Base-by-base conservation (phyloP, 2,797 vertebrate species). In the Lepidocolaptes lacrymiger region DNA sequence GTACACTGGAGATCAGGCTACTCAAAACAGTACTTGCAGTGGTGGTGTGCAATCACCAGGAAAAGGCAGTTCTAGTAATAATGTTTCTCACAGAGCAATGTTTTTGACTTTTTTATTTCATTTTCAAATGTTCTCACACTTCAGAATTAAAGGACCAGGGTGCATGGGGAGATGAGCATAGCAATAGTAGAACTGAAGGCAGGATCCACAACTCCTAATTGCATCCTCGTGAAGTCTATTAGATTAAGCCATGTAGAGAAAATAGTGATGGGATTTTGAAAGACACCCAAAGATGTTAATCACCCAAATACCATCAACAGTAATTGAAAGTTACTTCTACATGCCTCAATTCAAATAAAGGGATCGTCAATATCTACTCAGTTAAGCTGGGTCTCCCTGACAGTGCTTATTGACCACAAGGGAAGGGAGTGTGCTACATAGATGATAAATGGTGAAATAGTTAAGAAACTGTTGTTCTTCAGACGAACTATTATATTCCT, bases 391-490 rank as follows among this genome's bases (percentile, higher is more conserved):
- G 36, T 93, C 67, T 84, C 76, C 1, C 15, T 88, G 85, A 44
- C 36, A 22, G 32, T 59, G 27, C 55, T 91, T 91, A 46, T 86
- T 95, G 95, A 91, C 88, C 67, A 63, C 27, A 59, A 69, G 14
- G n/a, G 63, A 95, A 39, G 26, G 30, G 48, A 86, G 27, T 22
- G 66, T 78, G n/a, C 28, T 86, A 24, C 1, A 7, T 14, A 36
- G 66, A 78, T 67, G 71, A 76, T 73, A 89, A 90, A 93, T 59
- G 63, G 54, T 78, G 32, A 63, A 79, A 90, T 66, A 85, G 73
- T 67, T 84, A 94, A 86, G 62, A 76, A 91, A 76, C 66, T 84
- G 24, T 71, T 91, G 46, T 84, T 77, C 68, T 79, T 91, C 41
- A 78, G 32, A n/a, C 10, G n/a, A 81, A 63, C n/a, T 37, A 22